phyloP scores from a whole-genome alignment of 2,113 vertebrate species.

The Ciconia stormi region DNA sequence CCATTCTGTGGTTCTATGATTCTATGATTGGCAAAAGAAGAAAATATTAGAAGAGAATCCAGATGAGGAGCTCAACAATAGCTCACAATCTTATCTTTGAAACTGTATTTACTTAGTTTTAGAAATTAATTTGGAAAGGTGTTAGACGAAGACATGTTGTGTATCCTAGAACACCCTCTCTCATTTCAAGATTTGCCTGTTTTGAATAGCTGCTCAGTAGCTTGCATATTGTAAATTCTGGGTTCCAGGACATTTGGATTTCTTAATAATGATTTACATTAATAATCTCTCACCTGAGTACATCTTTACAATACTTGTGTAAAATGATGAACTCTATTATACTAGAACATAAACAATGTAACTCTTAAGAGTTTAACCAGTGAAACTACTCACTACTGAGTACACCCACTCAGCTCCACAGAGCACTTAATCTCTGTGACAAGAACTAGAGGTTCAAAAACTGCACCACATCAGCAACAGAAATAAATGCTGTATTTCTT shows the following conservation, averaged over 20 bases:
- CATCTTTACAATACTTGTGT: neutral
- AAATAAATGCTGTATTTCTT: neutral
- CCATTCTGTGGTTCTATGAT: neutral
- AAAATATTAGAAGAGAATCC: neutral
- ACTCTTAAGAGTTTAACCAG: neutral
- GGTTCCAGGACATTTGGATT: neutral
- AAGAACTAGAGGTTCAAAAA: neutral
- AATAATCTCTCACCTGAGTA: neutral
- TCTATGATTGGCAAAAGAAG: neutral
- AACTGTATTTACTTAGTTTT: neutral
- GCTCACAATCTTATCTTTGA: neutral
- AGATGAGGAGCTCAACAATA: neutral
- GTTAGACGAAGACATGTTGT: neutral
- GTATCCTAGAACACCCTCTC: neutral
- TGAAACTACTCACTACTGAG: neutral
- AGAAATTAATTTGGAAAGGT: neutral
- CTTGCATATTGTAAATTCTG: neutral
- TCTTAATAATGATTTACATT: neutral
- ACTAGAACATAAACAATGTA: neutral
- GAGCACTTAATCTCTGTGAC: neutral
- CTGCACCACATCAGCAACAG: neutral
- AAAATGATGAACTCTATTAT: neutral
- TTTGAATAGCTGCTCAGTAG: neutral
- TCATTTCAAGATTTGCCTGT: neutral
- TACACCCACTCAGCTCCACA: neutral